Evolutionary conservation across 2,888 invertebrate species (phyloP), one percentile per base, ranked within the genome.

Genomic region (Drosophila phalerata): DNA sequence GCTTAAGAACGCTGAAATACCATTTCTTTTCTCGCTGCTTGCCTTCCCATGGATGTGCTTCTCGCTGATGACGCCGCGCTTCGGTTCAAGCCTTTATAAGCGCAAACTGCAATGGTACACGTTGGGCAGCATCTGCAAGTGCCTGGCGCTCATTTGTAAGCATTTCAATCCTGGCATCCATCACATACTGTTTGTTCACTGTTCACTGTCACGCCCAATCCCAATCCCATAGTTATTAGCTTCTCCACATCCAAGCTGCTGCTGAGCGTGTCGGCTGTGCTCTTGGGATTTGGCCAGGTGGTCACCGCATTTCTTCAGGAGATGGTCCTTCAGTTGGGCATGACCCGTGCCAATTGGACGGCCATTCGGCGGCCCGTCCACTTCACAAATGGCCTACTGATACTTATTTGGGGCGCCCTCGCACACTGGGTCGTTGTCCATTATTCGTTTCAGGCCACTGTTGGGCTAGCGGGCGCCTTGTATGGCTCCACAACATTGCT

Each of bases 11-110:
- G 92, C 92, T 1, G 92, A 92, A 71, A 92, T 92, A 53, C 92
- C 92, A 9, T 92, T 92, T 63, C 80, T 92, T 13, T 92, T 92
- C 71, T 92, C 92, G 0, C 71, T 92, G 57, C 75, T 92, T n/a
- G 92, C 92, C n/a, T 92, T 92, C 64, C 92, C 92, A 1, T 92
- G 92, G 92, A 92, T 92, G 92, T 92, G 92, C 76, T 92, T 92
- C 68, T 91, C 92, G 1, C 74, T 92, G 77, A 92, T 92, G 92
- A 92, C 92, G 22, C 92, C 92, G 1, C 90, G 92, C 9, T 92
- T 92, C 63, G 92, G 92, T 0, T 88, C 85, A 0, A 91, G 90
- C 8, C 84, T 92, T 5, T 89, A 90, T 58, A 92, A 92, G 55
- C 86, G 88, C 11, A 92, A 92, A 69, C 82, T 91, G 22, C 88